Percentiles rank a stretch among this genome's conserved stretches.
These are phyloP conservation scores for Cheilosia pagana DNA, from an alignment of 2,888 invertebrate genomes.

Conservation along the genomic window DNA sequence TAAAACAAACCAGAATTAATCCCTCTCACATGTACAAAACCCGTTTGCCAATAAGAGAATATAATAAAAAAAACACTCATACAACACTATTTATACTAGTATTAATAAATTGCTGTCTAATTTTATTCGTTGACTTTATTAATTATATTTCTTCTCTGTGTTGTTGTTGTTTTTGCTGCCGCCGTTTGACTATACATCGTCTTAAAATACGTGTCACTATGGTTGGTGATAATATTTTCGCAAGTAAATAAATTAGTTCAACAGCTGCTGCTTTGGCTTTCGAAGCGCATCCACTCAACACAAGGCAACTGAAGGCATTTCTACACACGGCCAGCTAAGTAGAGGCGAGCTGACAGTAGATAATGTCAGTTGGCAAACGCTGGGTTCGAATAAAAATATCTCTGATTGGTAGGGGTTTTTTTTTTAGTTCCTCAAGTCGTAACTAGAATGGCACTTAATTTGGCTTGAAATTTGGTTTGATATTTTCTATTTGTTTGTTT, in stretches of 20 bases:
- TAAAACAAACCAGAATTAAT: slow-evolving; percentile 27
- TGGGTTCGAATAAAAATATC: slow-evolving; percentile 70
- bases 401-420: slow-evolving; percentile 50
- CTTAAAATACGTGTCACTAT: slow-evolving; percentile 31
- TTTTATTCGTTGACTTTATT: too few species aligned
- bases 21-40: slow-evolving; percentile 21
- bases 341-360: slow-evolving; percentile 45
- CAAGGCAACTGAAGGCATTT: slow-evolving; percentile 19
- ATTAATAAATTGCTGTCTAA: slow-evolving; percentile 33
- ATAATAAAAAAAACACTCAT: neutral
- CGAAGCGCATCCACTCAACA: slow-evolving; percentile 32
- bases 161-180: slow-evolving; percentile 35
- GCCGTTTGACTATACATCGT: slow-evolving; percentile 16
- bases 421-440: neutral
- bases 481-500: neutral
- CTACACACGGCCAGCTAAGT: slow-evolving; percentile 17
- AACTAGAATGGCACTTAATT: neutral
- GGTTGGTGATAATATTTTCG: slow-evolving; percentile 53
- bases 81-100: too few species aligned
- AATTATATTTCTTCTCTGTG: slow-evolving; percentile 26
- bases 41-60: slow-evolving; percentile 13
- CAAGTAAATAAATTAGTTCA: slow-evolving; percentile 53
- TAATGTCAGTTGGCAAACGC: slow-evolving; percentile 71
- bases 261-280: slow-evolving; percentile 52
- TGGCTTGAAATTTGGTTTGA: slow-evolving; percentile 12